Conservation (phyloP, 1,140 invertebrate species). For the Ceratina calcarata region DNA sequence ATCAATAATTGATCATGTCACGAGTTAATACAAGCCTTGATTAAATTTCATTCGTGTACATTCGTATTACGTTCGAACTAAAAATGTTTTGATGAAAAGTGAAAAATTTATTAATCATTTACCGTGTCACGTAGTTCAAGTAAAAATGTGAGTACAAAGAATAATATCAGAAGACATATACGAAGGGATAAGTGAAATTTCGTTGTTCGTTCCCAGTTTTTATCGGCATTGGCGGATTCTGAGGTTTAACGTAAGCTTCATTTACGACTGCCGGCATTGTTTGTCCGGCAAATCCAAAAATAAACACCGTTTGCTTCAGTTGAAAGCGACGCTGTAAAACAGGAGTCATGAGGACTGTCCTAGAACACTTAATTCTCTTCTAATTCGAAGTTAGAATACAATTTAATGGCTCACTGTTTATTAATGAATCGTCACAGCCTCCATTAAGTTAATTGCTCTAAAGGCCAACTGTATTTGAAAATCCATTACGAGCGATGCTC, state of each 20-base stretch:
- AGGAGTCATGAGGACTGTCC: not conserved
- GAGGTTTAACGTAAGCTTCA: constrained; percentile 46
- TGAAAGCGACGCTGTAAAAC: not conserved
- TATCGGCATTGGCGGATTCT: not conserved
- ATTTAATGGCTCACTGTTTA: no score
- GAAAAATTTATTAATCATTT: no score
- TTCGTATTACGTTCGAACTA: not conserved
- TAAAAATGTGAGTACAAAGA: not conserved
- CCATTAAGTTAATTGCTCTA: no score
- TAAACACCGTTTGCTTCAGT: constrained; percentile 27
- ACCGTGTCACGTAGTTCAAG: no score
- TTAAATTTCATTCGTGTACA: no score
- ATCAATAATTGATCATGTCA: no score
- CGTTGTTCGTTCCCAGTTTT: constrained; percentile 8
- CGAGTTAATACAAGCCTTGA: no score
- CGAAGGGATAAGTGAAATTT: not conserved
- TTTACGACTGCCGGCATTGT: constrained; percentile 31
- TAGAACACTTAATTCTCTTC: constrained; percentile 2
- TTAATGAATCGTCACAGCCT: no score
- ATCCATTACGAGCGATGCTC: no score
- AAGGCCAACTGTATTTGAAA: no score
- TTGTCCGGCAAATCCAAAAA: constrained; percentile 28
- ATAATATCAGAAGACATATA: not conserved
- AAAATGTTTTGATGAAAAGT: no score
- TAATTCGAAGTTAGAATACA: no score